Percentiles rank a stretch among this genome's conserved stretches.
phyloP scores from a whole-genome alignment of 2,797 vertebrate genomes.

The Telmatherina bonti region DNA sequence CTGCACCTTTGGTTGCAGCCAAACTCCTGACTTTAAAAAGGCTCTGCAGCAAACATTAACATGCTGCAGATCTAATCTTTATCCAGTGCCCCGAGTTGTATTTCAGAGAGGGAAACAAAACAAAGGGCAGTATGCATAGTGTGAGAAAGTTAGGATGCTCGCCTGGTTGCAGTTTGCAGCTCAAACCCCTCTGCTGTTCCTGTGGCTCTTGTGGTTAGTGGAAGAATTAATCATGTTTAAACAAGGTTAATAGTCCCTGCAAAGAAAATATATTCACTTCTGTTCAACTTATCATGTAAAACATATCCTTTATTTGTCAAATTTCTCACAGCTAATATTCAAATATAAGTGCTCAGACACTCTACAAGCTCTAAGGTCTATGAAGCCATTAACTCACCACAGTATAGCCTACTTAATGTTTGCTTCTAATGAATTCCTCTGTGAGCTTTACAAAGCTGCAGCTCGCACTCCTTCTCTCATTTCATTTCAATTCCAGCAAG shows the following conservation, averaged over 20 bases:
- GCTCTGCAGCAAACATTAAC: too few relatives aligned
- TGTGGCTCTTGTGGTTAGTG: conserved; percentile 38
- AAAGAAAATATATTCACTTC: conserved; percentile 19
- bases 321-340: conserved; percentile 4
- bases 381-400: not conserved
- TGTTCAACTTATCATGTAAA: not conserved
- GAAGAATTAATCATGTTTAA: conserved; percentile 17
- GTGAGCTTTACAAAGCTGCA: too few relatives aligned
- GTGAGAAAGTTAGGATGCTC: not conserved
- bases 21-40: too few relatives aligned
- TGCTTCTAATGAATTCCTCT: conserved; percentile 21
- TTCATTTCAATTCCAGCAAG: conserved; percentile 48
- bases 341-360: conserved; percentile 15
- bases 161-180: conserved; percentile 34
- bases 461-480: conserved; percentile 27
- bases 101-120: conserved; percentile 26
- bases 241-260: conserved; percentile 4
- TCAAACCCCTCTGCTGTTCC: conserved; percentile 12
- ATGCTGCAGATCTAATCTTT: conserved; percentile 28
- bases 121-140: not conserved
- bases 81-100: conserved; percentile 12
- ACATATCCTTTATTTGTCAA: not conserved
- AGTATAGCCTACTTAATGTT: not conserved
- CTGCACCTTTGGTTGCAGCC: conserved; percentile 25
- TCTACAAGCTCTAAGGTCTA: not conserved